Conservation (phyloP, 2,113 vertebrate species). For the Phrynocephalus versicolor region DNA sequence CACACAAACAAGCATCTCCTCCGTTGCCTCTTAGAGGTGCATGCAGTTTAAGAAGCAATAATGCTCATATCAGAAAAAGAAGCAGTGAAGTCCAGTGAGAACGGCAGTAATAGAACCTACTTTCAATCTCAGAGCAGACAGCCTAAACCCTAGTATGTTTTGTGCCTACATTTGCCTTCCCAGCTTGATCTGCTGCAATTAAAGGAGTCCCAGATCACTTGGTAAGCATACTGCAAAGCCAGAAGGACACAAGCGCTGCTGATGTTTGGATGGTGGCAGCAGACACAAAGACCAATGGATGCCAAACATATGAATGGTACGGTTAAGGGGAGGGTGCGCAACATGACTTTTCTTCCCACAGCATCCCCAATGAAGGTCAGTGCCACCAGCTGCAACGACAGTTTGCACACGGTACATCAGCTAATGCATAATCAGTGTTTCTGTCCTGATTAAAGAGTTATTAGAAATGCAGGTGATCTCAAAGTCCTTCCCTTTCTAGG, state of each 20-base stretch:
- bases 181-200: slow-evolving; percentile 20
- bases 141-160: neutral
- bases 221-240: slow-evolving; percentile 18
- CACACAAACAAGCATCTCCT: slow-evolving; percentile 34
- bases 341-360: neutral
- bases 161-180: neutral
- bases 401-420: neutral
- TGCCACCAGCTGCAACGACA: neutral
- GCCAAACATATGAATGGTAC: slow-evolving; percentile 45
- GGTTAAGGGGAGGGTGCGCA: neutral
- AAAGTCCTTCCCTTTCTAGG: neutral
- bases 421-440: neutral
- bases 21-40: slow-evolving; percentile 24
- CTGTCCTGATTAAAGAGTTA: neutral
- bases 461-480: neutral
- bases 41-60: slow-evolving; percentile 5
- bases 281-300: slow-evolving; percentile 24
- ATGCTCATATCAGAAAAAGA: slow-evolving; percentile 11
- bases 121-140: neutral
- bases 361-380: neutral
- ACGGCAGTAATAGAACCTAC: neutral
- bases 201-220: slow-evolving; percentile 51
- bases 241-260: neutral
- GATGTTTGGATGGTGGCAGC: neutral
- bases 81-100: neutral